Evolutionary conservation across 2,888 invertebrate species (phyloP).

Genomic region (Eristalis pertinax): DNA sequence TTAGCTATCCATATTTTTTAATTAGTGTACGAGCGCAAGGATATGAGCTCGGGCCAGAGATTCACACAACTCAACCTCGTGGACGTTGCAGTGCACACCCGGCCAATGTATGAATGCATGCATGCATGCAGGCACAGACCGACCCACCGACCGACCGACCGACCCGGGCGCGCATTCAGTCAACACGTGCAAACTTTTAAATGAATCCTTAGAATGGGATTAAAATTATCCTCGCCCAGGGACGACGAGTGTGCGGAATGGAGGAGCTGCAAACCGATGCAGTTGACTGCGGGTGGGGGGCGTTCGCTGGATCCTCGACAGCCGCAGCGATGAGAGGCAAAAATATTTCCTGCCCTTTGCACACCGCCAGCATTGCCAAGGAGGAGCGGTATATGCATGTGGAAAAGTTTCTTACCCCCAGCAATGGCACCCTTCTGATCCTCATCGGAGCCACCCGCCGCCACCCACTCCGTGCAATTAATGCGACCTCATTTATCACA

Average conservation of each 20-base stretch:
- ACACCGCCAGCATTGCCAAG: slow-evolving; percentile 9
- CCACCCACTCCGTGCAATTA: slow-evolving; percentile 47
- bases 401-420: slow-evolving; percentile 28
- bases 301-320: background rate
- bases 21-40: slow-evolving; percentile 48
- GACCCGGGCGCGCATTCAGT: background rate
- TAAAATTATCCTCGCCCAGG: slow-evolving; percentile 40
- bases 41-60: slow-evolving; percentile 7
- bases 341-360: slow-evolving; percentile 40
- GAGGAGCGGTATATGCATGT: slow-evolving; percentile 16
- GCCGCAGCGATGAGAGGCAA: background rate
- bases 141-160: background rate
- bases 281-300: background rate
- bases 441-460: background rate
- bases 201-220: slow-evolving; percentile 53
- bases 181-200: slow-evolving; percentile 60
- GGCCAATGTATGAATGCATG: slow-evolving; percentile 15
- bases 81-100: slow-evolving; percentile 6
- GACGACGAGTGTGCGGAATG: background rate
- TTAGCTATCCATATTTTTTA: slow-evolving; percentile 65
- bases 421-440: background rate
- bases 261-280: no score
- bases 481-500: slow-evolving; percentile 70
- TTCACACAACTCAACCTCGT: background rate
- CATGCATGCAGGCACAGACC: background rate